Conservation (phyloP, 2,113 vertebrate genomes). For the Gobio gobio region DNA sequence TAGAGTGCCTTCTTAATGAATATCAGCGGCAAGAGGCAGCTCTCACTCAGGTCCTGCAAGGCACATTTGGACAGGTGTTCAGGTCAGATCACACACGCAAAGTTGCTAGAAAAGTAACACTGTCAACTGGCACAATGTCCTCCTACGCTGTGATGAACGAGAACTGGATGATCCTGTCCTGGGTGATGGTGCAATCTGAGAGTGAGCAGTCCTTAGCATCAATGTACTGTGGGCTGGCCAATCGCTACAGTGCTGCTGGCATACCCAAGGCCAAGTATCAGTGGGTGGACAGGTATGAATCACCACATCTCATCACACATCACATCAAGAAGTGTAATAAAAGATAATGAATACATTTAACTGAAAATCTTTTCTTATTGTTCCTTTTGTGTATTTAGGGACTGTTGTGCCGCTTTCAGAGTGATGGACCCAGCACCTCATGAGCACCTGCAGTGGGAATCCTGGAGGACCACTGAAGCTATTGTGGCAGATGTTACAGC, state of each 20-base stretch:
- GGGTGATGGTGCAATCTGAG: conserved; percentile 39
- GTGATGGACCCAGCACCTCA: neutral
- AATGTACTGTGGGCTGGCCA: conserved; percentile 12
- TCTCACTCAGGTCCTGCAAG: neutral
- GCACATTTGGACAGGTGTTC: neutral
- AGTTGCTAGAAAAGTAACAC: neutral
- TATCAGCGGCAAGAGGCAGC: neutral
- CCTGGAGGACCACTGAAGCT: conserved; percentile 41
- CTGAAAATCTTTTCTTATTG: no score
- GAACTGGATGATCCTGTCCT: neutral
- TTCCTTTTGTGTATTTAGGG: no score
- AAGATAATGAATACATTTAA: no score
- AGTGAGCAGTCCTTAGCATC: neutral
- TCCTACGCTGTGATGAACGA: conserved; percentile 53
- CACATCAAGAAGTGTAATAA: neutral
- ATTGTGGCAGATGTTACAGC: neutral
- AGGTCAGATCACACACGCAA: neutral
- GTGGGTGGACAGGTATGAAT: conserved; percentile 43
- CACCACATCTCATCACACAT: neutral
- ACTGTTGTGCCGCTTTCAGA: neutral
- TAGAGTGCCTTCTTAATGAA: neutral
- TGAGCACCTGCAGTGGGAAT: neutral
- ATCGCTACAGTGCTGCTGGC: conserved; percentile 20
- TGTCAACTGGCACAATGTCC: conserved; percentile 44
- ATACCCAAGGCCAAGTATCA: conserved; percentile 42